Conservation (phyloP, 2,888 invertebrate genomes). For the Epistrophe eligans region DNA sequence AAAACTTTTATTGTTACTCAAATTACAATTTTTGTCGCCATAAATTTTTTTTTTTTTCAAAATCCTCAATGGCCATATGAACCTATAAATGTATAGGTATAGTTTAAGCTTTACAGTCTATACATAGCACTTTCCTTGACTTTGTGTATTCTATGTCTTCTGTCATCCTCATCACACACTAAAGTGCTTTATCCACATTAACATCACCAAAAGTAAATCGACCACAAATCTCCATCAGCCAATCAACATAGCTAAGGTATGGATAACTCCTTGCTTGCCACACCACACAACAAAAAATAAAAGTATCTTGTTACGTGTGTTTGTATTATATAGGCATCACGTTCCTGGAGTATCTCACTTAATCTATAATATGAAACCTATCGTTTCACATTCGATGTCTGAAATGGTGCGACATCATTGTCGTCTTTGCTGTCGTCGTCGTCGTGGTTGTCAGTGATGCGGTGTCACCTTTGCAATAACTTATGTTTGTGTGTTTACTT, state of each 20-base stretch:
- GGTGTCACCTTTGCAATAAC: slow-evolving; percentile 30
- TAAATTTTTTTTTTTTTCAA: background rate
- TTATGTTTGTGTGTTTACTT: slow-evolving; percentile 34
- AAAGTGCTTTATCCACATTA: slow-evolving; percentile 28
- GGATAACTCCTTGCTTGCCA: slow-evolving; percentile 30
- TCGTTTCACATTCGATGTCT: slow-evolving; percentile 37
- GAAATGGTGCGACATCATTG: slow-evolving; percentile 1
- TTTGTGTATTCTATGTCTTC: background rate
- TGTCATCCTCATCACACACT: slow-evolving; percentile 1
- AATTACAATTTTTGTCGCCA: slow-evolving; percentile 12
- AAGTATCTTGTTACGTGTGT: slow-evolving; percentile 38
- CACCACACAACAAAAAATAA: no score
- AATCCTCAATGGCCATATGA: background rate
- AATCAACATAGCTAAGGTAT: slow-evolving; percentile 9
- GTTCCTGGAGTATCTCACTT: slow-evolving; percentile 27
- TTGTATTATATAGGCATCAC: slow-evolving; percentile 32
- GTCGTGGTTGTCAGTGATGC: background rate
- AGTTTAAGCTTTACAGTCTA: slow-evolving; percentile 16
- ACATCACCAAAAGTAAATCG: slow-evolving; percentile 35
- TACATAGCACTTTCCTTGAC: background rate
- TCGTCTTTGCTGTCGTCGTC: background rate
- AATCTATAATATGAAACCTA: slow-evolving; percentile 50
- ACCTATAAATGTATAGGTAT: background rate
- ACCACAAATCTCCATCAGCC: slow-evolving; percentile 34
- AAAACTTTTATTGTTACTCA: background rate